These are phyloP conservation scores for Stichodactyla helianthus DNA, from an alignment of 64 coral and sea anemone genomes.

Conservation along the genomic window DNA sequence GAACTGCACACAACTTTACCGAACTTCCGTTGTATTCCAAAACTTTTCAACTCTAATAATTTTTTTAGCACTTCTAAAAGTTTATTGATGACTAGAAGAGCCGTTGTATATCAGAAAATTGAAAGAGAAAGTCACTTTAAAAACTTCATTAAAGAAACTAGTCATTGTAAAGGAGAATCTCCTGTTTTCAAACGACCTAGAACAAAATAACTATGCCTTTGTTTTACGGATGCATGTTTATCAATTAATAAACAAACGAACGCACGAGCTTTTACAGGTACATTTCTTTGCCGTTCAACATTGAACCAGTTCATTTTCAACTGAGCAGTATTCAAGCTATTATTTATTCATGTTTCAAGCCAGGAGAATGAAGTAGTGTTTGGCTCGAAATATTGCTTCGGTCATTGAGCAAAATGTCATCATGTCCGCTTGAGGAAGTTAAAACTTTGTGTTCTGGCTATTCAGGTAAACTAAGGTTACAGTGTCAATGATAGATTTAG, in stretches of 20 bases:
- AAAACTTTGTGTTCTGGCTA: neutral
- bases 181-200: neutral
- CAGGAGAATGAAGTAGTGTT: constrained; percentile 2
- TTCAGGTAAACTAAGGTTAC: neutral
- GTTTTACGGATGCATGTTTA: neutral
- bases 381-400: neutral
- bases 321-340: neutral
- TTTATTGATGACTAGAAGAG: too few species aligned
- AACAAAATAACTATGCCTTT: neutral
- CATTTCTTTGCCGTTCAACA: neutral
- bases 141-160: neutral
- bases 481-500: neutral
- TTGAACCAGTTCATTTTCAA: neutral
- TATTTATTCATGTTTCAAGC: neutral
- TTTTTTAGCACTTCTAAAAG: too few species aligned
- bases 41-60: too few species aligned
- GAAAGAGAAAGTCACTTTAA: too few species aligned
- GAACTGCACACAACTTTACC: too few species aligned
- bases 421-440: neutral
- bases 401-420: constrained; percentile 7
- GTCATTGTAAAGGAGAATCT: neutral
- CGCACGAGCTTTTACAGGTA: neutral
- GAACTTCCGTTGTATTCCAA: too few species aligned
- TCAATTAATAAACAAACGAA: neutral
- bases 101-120: too few species aligned